Evolutionary conservation across 1,140 invertebrate species (phyloP).

Genomic region (Hesperophylax magnus): DNA sequence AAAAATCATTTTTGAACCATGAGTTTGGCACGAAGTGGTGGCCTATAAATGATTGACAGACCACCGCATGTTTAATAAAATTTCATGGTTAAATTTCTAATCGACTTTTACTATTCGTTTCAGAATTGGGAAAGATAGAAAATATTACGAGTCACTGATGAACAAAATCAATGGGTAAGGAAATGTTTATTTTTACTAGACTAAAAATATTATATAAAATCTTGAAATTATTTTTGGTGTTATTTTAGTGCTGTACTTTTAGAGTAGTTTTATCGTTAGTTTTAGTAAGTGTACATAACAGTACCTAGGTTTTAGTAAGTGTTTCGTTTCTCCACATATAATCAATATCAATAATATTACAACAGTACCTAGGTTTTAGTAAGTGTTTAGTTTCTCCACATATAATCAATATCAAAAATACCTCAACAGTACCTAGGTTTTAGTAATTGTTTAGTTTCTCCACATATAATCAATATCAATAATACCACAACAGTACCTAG

Average conservation of each 20-base stretch:
- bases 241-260: background rate
- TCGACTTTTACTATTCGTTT: slow-evolving; percentile 59
- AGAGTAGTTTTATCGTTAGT: background rate
- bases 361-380: no score
- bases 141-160: slow-evolving; percentile 77
- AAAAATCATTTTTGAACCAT: background rate
- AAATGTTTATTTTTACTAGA: background rate
- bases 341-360: no score
- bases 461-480: no score
- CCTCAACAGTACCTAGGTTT: no score
- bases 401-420: no score
- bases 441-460: no score
- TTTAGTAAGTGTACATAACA: no score
- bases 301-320: no score
- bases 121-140: slow-evolving; percentile 76
- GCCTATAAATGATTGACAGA: no score
- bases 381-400: no score
- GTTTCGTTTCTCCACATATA: no score
- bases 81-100: background rate
- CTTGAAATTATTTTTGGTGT: background rate
- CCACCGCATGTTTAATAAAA: background rate
- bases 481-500: no score
- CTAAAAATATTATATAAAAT: background rate
- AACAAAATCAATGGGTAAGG: slow-evolving; percentile 80
- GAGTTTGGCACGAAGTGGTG: background rate